Base-by-base conservation (phyloP, 2,888 invertebrate species). In the Melipona beecheii region DNA sequence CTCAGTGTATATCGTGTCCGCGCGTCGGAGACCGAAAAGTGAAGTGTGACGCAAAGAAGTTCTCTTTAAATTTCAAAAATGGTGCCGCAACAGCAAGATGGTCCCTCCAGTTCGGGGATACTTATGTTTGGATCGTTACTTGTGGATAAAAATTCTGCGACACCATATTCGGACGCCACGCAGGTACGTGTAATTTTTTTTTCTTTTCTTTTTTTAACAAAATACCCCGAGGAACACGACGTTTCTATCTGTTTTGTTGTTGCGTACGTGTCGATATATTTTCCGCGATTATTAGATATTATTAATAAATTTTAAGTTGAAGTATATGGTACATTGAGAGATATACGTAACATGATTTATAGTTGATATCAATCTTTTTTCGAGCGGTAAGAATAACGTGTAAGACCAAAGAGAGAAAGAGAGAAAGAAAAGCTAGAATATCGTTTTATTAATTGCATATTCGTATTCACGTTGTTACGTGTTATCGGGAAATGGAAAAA, bases 151-250 rank as follows among this genome's bases (percentile, higher is more conserved):
- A 97, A 97, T 95, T 98, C 99, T 54, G 96, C 97, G 76, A 99
- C 99, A 83, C 99, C 99, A 83, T 99, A 99, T 95, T 98, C 99
- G 93, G 99, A 99, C 96, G 99, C 99, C 86, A 99, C 99, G 92
- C 98, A 98, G 98, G 98, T 98, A 96, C 9, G 43, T 97, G 96
- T 95, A 43, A 43, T 49, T 36, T 60, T 31, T 6, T n/a, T 60
- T 27, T n/a, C 11, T 43, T 43, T 36, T 36, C 1, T 43, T 43
- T 43, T 9, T 43, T 43, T 9, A 43, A 43, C 43, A 1, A 6
- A 11, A 31, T 27, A 64, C 19, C 21, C 31, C 62, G 31, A 64
- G 9, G 0, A 19, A 19, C 60, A 17, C 60, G 24, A 60, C 60
- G 9, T 60, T 27, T 9, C 5, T 27, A 17, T 27, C 9, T 27